A percentile compares a stretch with the other conserved stretches of the same genome.
Evolutionary conservation across 2,888 invertebrate genomes (phyloP).

Genomic region (Allolobophora icterica): DNA sequence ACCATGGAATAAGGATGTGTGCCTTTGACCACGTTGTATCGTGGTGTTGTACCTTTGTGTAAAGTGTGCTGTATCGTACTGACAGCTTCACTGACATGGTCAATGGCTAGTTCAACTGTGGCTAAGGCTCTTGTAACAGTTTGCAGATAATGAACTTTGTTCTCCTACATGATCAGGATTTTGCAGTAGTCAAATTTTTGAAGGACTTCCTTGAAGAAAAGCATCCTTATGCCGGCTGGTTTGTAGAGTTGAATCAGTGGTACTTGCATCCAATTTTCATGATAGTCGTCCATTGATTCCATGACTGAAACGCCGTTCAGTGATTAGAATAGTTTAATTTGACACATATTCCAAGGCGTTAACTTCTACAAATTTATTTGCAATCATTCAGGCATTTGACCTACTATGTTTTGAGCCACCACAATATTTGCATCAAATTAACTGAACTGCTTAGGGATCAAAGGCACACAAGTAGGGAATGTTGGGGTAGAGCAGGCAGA

Average conservation of each 20-base stretch:
- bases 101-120: neutral
- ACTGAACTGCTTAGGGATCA: too few relatives aligned
- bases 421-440: too few relatives aligned
- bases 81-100: neutral
- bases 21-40: neutral
- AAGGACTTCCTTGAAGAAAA: neutral
- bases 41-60: too few relatives aligned
- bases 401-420: too few relatives aligned
- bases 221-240: neutral
- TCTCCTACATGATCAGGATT: neutral
- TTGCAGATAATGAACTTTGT: neutral
- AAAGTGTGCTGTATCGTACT: too few relatives aligned
- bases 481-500: too few relatives aligned
- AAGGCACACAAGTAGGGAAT: too few relatives aligned
- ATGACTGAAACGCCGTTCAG: neutral
- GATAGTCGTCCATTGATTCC: neutral
- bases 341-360: neutral
- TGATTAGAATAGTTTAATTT: neutral
- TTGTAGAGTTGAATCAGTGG: neutral
- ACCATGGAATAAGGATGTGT: neutral
- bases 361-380: neutral
- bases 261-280: neutral
- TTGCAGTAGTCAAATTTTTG: neutral
- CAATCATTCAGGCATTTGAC: neutral
- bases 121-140: neutral